phyloP scores from a whole-genome alignment of 2,888 invertebrate genomes.

The Globia sparganii region DNA sequence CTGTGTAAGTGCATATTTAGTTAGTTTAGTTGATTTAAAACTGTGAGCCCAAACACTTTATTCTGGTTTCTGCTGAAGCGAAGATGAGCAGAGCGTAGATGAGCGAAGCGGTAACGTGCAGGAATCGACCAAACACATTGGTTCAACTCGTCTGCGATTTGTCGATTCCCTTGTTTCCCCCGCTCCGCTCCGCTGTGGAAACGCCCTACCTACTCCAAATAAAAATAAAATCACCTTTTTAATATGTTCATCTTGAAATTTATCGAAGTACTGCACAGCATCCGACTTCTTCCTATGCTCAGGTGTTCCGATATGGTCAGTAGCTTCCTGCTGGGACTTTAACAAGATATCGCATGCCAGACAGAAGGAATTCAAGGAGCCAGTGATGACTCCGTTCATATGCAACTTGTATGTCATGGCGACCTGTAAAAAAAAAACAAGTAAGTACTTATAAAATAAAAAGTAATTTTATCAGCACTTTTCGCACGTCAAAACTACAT shows the following conservation, averaged over 20 bases:
- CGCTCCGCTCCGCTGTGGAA: not conserved
- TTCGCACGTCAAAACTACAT: too few species aligned
- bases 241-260: constrained; percentile 72
- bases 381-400: constrained; percentile 71
- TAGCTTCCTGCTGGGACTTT: constrained; percentile 56
- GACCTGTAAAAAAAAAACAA: constrained; percentile 16
- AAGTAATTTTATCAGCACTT: too few species aligned
- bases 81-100: not conserved
- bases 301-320: constrained; percentile 54
- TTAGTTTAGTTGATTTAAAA: not conserved
- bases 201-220: not conserved
- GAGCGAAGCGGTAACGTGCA: not conserved
- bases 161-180: not conserved
- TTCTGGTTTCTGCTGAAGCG: not conserved
- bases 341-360: constrained; percentile 72
- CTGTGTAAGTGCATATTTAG: not conserved
- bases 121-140: not conserved
- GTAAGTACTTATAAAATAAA: too few species aligned
- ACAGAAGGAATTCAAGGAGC: constrained; percentile 72
- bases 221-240: constrained; percentile 71
- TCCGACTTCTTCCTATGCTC: constrained; percentile 67
- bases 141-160: not conserved
- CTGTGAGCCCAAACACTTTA: not conserved
- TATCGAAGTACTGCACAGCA: constrained; percentile 65
- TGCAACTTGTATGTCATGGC: constrained; percentile 61